Evolutionary conservation across 2,113 vertebrate species (phyloP), one percentile per base, ranked within the genome.

Genomic region (Passer domesticus): DNA sequence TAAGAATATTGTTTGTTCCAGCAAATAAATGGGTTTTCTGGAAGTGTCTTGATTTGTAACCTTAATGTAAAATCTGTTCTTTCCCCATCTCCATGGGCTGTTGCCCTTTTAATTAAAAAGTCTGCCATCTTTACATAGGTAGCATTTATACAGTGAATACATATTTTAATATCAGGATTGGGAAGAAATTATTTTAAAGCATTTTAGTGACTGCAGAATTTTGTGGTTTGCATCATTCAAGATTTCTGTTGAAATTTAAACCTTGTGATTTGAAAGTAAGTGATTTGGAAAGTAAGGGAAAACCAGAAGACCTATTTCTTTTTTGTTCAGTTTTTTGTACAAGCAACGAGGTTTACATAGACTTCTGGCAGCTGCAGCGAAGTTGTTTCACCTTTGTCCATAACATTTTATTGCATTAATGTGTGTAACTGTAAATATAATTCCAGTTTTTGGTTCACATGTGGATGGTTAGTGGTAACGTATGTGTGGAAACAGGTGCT

Each of bases 191-290:
- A 2, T 70, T 59, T 46, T 58, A 8, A 59, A 74, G 8, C 4
- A 4, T 62, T 91, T 46, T 33, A 63, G 4, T 46, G 21, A 39
- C 18, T 9, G 6, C 17, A 11, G 35, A 69, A 46, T 63, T 50
- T 23, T 24, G 6, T 0, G 0, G 2, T 74, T 53, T 87, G 10
- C 4, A 10, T 25, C 27, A 50, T 67, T 68, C 22, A 52, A 28
- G 27, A 43, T 30, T 83, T 75, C 43, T 92, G 25, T 25, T 62
- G 50, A 50, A 70, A 25, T 23, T 8, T 80, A 30, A 46, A 8
- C 7, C 9, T 50, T 58, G 6, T 41, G 21, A 11, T 3, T 46
- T 46, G 31, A 33, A 86, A 80, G 2, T 35, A 43, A 44, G 5
- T 37, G 35, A 37, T 37, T 37, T 50, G 18, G 28, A 33, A 86